A percentile compares a stretch with the other conserved stretches of the same genome.
phyloP scores from a whole-genome alignment of 2,888 invertebrate species.

The Chymomyza caudatula region DNA sequence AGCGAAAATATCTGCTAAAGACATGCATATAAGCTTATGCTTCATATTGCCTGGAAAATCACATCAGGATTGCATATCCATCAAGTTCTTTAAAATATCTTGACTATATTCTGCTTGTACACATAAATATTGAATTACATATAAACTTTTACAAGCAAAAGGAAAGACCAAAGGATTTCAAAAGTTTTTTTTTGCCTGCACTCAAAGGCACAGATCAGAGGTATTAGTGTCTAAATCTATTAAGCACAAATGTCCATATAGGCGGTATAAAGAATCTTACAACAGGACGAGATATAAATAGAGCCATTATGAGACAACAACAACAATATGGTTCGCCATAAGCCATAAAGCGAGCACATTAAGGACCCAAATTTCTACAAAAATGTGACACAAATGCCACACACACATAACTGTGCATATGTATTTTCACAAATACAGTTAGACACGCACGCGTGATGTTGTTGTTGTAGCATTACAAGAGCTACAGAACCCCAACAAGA shows the following conservation, averaged over 20 bases:
- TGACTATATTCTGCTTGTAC: not conserved
- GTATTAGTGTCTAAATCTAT: constrained; percentile 43
- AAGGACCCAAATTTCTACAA: constrained; percentile 63
- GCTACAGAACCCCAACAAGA: constrained; percentile 3
- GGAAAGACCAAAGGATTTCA: constrained; percentile 19
- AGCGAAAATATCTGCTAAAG: too few relatives aligned
- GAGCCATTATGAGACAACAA: constrained; percentile 41
- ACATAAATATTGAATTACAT: constrained; percentile 16
- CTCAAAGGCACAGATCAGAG: constrained; percentile 48
- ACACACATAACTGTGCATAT: not conserved
- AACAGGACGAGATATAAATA: constrained; percentile 55
- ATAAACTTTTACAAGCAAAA: constrained; percentile 2
- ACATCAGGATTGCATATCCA: too few relatives aligned
- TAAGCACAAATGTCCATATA: constrained; percentile 37
- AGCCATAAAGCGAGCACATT: constrained; percentile 58
- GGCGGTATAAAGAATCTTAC: constrained; percentile 33
- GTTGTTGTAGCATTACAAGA: not conserved
- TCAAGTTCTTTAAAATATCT: not conserved
- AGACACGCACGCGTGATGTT: not conserved
- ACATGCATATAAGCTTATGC: too few relatives aligned
- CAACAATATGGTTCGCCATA: constrained; percentile 21
- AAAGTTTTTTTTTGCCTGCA: constrained; percentile 60
- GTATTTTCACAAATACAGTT: not conserved
- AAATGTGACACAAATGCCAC: constrained; percentile 62
- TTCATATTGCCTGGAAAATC: too few relatives aligned